Conservation (phyloP, 2,797 vertebrate species). For the Megalops cyprinoides region DNA sequence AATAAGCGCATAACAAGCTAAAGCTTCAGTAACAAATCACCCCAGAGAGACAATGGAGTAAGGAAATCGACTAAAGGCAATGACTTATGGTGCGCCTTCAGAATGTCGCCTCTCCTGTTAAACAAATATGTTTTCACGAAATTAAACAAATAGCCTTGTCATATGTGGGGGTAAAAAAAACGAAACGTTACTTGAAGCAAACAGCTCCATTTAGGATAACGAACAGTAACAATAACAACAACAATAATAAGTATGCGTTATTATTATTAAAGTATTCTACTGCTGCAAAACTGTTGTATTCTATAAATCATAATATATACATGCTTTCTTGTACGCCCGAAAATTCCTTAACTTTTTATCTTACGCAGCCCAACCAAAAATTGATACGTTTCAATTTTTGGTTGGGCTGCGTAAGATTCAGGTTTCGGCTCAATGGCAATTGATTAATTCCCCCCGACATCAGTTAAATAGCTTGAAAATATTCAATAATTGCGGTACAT, state of each 20-base stretch:
- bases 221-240: neutral
- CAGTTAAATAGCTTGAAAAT: too few species aligned
- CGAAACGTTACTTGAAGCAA: neutral
- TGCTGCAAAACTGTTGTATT: too few species aligned
- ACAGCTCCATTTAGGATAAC: neutral
- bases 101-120: slow-evolving; percentile 15
- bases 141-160: neutral
- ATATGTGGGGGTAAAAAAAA: neutral
- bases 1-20: slow-evolving; percentile 73
- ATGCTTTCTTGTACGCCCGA: neutral
- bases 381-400: too few species aligned
- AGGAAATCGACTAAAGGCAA: slow-evolving; percentile 28
- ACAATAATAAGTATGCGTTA: neutral
- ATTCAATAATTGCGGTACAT: too few species aligned
- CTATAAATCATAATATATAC: neutral
- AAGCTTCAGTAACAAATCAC: slow-evolving; percentile 61
- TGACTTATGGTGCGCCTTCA: slow-evolving; percentile 4
- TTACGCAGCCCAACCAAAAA: too few species aligned
- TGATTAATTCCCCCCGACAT: too few species aligned
- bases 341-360: slow-evolving; percentile 13
- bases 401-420: too few species aligned
- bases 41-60: slow-evolving; percentile 34
- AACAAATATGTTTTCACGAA: slow-evolving; percentile 9
- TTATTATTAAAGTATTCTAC: too few species aligned
- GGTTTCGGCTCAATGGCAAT: too few species aligned